Evolutionary conservation across 2,113 vertebrate genomes (phyloP).

Genomic region (Synchiropus splendidus): DNA sequence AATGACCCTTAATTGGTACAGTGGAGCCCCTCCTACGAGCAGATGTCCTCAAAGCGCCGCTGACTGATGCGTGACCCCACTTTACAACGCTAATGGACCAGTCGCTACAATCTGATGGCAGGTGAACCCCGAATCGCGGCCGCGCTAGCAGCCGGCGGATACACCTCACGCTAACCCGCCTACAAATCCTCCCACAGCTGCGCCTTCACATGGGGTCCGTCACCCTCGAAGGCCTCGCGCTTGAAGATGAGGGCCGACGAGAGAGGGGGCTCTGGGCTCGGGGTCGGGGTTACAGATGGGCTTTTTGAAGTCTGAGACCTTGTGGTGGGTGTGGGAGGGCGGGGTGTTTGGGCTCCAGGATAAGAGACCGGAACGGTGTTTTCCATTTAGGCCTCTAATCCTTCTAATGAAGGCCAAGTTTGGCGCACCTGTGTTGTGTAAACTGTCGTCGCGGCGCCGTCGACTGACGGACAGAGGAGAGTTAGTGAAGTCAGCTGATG

Average conservation of each 20-base stretch:
- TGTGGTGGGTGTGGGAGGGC: slow-evolving; percentile 33
- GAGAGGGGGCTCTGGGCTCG: slow-evolving; percentile 25
- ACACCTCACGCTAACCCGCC: slow-evolving; percentile 34
- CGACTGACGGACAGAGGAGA: slow-evolving; percentile 19
- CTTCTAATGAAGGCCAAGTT: slow-evolving; percentile 51
- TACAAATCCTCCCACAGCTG: slow-evolving; percentile 57
- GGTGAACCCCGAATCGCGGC: slow-evolving; percentile 44
- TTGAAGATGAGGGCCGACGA: slow-evolving; percentile 22
- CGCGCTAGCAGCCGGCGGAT: slow-evolving; percentile 22
- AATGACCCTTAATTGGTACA: slow-evolving; percentile 31
- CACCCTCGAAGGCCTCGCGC: slow-evolving; percentile 20
- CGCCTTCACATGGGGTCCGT: slow-evolving; percentile 42
- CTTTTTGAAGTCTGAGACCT: slow-evolving; percentile 58
- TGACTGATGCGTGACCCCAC: neutral
- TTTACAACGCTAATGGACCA: slow-evolving; percentile 47
- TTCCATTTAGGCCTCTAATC: slow-evolving; percentile 54
- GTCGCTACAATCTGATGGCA: slow-evolving; percentile 38
- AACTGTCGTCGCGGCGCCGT: slow-evolving; percentile 36
- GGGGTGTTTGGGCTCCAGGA: slow-evolving; percentile 41
- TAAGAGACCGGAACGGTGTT: slow-evolving; percentile 45
- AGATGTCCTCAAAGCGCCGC: too few species aligned
- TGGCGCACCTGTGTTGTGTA: slow-evolving; percentile 42
- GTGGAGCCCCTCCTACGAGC: slow-evolving; percentile 5
- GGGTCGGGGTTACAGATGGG: slow-evolving; percentile 53
- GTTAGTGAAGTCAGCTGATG: neutral